phyloP scores from a whole-genome alignment of 2,888 invertebrate genomes.

The Drosophila infuscata region DNA sequence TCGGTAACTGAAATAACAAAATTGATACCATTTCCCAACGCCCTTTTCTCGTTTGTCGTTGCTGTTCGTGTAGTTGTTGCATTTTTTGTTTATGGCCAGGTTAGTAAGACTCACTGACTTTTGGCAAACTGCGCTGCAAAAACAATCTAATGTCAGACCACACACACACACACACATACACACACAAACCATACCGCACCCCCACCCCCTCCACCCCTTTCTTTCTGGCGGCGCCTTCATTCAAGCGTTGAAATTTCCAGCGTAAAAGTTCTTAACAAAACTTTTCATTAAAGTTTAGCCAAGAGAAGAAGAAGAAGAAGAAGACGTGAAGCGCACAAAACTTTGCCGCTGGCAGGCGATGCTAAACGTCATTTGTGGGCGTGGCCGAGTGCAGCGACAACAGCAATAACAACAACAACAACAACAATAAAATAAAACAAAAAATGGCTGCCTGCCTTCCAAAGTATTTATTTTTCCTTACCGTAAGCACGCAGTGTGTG shows the following conservation, averaged over 20 bases:
- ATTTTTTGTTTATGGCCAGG: conserved; percentile 57
- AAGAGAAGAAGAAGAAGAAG: conserved; percentile 54
- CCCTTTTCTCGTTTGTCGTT: background rate
- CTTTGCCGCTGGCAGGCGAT: conserved; percentile 70
- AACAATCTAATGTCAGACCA: conserved; percentile 72
- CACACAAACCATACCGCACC: background rate
- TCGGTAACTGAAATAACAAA: conserved; percentile 68
- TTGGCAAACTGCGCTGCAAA: conserved; percentile 63
- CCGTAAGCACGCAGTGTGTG: conserved; percentile 8
- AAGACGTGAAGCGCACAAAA: conserved; percentile 61
- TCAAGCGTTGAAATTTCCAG: conserved; percentile 78
- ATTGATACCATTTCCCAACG: conserved; percentile 65
- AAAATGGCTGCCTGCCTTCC: conserved; percentile 37
- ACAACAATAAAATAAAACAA: background rate
- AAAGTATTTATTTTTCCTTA: conserved; percentile 61
- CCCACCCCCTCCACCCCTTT: background rate
- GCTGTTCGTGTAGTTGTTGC: conserved; percentile 22
- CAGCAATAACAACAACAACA: conserved; percentile 19
- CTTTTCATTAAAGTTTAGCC: conserved; percentile 80
- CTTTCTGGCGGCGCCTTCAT: conserved; percentile 47
- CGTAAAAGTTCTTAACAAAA: conserved; percentile 79
- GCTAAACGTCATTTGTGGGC: conserved; percentile 77
- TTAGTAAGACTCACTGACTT: conserved; percentile 68
- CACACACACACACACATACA: conserved; percentile 4
- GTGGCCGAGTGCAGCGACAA: conserved; percentile 58